Evolutionary conservation across 2,888 invertebrate genomes (phyloP).

Genomic region (Parnassius apollo): DNA sequence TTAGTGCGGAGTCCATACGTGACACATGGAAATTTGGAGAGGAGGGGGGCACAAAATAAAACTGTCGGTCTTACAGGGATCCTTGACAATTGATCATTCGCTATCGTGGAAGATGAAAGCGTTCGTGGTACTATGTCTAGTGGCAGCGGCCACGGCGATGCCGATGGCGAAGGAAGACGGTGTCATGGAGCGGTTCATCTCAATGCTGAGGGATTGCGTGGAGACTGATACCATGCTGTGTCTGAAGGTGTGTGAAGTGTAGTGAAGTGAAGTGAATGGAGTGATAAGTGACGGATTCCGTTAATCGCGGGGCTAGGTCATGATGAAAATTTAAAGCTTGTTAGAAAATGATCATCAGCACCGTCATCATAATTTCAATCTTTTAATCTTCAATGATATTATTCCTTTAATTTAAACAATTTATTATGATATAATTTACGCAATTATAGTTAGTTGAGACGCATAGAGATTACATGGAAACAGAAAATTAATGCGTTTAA

Average conservation of each 20-base stretch:
- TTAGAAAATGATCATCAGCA: no score
- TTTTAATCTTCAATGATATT: no score
- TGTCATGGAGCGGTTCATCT: slow-evolving; percentile 60
- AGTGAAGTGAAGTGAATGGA: slow-evolving; percentile 52
- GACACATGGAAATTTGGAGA: slow-evolving; percentile 64
- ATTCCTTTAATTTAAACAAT: no score
- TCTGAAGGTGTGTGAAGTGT: slow-evolving; percentile 84
- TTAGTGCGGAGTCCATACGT: slow-evolving; percentile 44
- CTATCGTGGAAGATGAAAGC: slow-evolving; percentile 66
- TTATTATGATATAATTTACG: no score
- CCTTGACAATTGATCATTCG: slow-evolving; percentile 69
- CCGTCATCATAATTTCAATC: no score
- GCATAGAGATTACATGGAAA: no score
- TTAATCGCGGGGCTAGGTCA: background rate
- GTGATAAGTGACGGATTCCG: slow-evolving; percentile 17
- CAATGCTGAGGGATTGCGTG: slow-evolving; percentile 84
- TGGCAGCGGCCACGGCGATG: slow-evolving; percentile 59
- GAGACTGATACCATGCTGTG: slow-evolving; percentile 86
- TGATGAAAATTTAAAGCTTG: background rate
- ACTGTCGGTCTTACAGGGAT: slow-evolving; percentile 57
- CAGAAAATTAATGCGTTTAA: no score
- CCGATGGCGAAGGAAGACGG: slow-evolving; percentile 69
- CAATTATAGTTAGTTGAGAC: no score
- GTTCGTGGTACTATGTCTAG: slow-evolving; percentile 56
- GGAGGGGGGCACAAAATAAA: slow-evolving; percentile 72